Conservation (phyloP, 1,140 invertebrate genomes). For the Lucilia cuprina region DNA sequence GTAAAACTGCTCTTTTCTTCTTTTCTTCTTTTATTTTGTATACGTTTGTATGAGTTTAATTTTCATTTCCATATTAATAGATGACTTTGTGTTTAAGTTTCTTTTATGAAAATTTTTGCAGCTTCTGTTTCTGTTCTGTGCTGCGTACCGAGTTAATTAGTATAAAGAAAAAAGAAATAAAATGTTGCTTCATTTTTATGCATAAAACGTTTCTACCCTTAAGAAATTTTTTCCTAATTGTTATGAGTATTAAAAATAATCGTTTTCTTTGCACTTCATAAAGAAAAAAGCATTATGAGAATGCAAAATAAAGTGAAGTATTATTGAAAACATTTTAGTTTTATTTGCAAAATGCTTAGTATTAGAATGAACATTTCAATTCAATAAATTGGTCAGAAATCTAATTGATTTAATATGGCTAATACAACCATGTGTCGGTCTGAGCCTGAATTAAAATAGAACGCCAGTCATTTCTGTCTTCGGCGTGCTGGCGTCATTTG, state of each 20-base stretch:
- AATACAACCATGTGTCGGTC: too few relatives aligned
- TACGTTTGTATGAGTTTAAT: neutral
- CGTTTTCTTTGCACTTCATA: too few relatives aligned
- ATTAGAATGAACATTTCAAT: too few relatives aligned
- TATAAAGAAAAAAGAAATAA: neutral
- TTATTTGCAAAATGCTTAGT: too few relatives aligned
- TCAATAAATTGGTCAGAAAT: too few relatives aligned
- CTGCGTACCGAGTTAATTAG: neutral
- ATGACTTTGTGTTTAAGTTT: neutral
- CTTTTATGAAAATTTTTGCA: neutral
- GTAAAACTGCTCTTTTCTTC: neutral
- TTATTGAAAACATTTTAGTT: too few relatives aligned
- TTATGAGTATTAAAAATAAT: neutral
- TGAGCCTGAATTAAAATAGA: too few relatives aligned
- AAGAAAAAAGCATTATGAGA: too few relatives aligned
- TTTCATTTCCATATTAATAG: neutral
- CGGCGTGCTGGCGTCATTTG: too few relatives aligned
- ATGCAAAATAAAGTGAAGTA: too few relatives aligned
- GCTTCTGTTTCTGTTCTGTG: neutral
- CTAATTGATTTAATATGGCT: too few relatives aligned
- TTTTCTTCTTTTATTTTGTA: neutral
- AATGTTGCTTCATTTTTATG: neutral
- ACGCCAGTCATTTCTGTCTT: too few relatives aligned
- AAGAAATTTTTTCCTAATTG: neutral
- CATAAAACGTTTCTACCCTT: neutral